Base-by-base conservation (phyloP, 2,888 invertebrate species). In the Lycaena phlaeas region DNA sequence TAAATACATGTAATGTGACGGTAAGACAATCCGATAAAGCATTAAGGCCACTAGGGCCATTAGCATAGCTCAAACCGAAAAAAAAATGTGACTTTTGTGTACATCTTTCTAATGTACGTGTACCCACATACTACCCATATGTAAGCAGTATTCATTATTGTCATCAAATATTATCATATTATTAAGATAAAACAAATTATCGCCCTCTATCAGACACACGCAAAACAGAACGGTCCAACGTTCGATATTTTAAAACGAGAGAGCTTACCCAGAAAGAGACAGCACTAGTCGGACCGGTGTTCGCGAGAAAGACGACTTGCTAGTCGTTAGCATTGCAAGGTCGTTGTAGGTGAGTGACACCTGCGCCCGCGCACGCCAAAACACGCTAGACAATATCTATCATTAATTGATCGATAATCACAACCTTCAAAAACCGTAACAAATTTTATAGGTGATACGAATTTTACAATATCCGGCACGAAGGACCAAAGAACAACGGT, bases 301-400 rank as follows among this genome's bases (percentile, higher is more conserved):
- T 4, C 50, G 58, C 69, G 50, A 48, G 62, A 61, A 40, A 57
- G 68, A 64, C 65, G 71, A 81, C 82, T 64, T 70, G 81, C n/a
- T n/a, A n/a, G n/a, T n/a, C n/a, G n/a, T 81, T 81, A 78, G 70
- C 84, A 85, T 84, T 84, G 85, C 84, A 85, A 85, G 85, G 85
- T 78, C 84, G 84, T 69, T 57, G 10, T 64, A 64, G 82, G 79
- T 84, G 71, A 81, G 55, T 73, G 82, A 81, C 79, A 70, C 63
- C 53, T 53, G 18, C 62, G 64, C 51, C 52, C 17, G 34, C 46
- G 56, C 22, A 73, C 56, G 77, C 68, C 58, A 70, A 76, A 65
- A 61, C 56, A 60, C 61, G 54, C 50, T 52, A 57, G 57, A 52
- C 54, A 64, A 54, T 69, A 68, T 63, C 69, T 64, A 60, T 68